Evolutionary conservation across 1,140 invertebrate genomes (phyloP).

Genomic region (Prorops nasuta): DNA sequence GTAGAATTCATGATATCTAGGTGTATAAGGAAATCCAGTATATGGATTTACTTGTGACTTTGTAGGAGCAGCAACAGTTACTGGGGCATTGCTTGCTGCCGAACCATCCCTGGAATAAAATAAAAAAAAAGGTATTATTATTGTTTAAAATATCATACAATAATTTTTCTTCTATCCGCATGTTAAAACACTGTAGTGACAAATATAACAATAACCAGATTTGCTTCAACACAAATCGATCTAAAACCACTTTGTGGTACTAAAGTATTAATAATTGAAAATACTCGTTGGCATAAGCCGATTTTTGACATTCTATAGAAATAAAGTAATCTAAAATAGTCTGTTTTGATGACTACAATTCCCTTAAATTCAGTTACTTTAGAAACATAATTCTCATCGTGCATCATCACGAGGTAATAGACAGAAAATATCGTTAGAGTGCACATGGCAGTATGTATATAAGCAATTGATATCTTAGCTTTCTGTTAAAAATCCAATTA

Average conservation of each 20-base stretch:
- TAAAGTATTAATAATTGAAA: no score
- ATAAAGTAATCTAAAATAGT: no score
- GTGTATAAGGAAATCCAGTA: constrained; percentile 74
- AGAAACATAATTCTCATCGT: background rate
- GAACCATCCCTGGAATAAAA: constrained; percentile 37
- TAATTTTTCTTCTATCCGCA: background rate
- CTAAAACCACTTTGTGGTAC: no score
- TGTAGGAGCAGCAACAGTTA: constrained; percentile 46
- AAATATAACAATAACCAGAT: no score
- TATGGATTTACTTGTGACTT: constrained; percentile 68
- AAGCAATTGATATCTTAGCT: no score
- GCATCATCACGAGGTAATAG: constrained; percentile 8
- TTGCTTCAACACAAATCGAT: no score
- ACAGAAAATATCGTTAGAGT: constrained; percentile 22
- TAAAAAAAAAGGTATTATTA: background rate
- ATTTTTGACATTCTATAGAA: no score
- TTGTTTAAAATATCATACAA: background rate
- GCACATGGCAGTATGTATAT: constrained; percentile 28
- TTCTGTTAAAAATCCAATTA: no score
- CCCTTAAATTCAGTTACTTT: no score
- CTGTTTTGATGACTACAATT: no score
- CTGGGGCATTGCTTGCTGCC: constrained; percentile 39
- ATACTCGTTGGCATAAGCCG: no score
- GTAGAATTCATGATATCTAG: constrained; percentile 79
- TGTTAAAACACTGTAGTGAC: no score